Evolutionary conservation across 2,797 vertebrate genomes (phyloP).

Genomic region (Melanotaenia boesemani): DNA sequence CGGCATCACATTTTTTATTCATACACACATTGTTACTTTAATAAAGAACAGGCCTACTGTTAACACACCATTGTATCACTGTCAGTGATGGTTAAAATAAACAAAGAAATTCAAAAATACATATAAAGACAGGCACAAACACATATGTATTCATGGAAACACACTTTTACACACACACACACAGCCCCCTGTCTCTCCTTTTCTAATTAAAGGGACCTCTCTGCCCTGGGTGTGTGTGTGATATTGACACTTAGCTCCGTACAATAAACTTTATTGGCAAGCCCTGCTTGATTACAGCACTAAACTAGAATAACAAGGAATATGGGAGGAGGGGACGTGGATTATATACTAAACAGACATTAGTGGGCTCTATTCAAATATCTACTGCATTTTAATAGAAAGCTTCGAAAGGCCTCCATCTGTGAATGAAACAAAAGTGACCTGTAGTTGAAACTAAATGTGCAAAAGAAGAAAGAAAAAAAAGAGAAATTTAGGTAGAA

Average conservation of each 20-base stretch:
- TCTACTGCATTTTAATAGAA: conserved; percentile 64
- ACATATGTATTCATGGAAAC: conserved; percentile 24
- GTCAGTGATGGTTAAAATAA: conserved; percentile 53
- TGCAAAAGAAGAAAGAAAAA: conserved; percentile 34
- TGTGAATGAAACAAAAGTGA: conserved; percentile 22
- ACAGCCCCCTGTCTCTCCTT: conserved; percentile 86
- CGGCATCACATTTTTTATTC: conserved; percentile 48
- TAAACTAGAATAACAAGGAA: conserved; percentile 98
- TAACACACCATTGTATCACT: conserved; percentile 40
- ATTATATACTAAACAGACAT: conserved; percentile 82
- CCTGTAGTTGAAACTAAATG: conserved; percentile 32
- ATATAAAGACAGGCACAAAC: conserved; percentile 20
- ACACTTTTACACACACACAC: conserved; percentile 10
- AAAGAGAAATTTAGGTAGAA: conserved; percentile 62
- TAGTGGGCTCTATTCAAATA: conserved; percentile 73
- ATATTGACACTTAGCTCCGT: conserved; percentile 99
- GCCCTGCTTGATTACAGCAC: conserved; percentile 95
- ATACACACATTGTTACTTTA: conserved; percentile 39
- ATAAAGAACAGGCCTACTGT: conserved; percentile 41
- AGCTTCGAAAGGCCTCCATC: conserved; percentile 38
- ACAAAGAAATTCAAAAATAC: conserved; percentile 45
- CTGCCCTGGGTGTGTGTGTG: conserved; percentile 92
- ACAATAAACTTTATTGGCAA: conserved; percentile 99
- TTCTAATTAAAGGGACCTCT: conserved; percentile 98
- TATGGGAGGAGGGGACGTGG: conserved; percentile 85